phyloP scores from a whole-genome alignment of 1,140 invertebrate species.

The Heliconius melpomene region DNA sequence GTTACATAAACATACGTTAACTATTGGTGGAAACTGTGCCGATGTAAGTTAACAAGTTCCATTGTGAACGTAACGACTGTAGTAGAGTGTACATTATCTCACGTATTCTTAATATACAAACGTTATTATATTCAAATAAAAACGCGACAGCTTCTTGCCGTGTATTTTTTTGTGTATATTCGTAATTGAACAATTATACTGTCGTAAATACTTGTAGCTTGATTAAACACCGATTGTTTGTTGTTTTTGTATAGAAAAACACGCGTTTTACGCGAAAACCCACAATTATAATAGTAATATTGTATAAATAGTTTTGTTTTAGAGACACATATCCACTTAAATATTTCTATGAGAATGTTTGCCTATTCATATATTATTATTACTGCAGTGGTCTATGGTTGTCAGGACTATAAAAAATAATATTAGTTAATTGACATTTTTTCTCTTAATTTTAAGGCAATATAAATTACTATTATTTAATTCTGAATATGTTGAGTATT shows the following conservation, averaged over 20 bases:
- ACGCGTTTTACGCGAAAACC: neutral
- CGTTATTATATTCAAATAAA: slow-evolving; percentile 20
- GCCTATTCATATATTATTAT: neutral
- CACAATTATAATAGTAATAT: neutral
- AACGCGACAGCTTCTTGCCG: slow-evolving; percentile 17
- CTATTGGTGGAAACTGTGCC: slow-evolving; percentile 57
- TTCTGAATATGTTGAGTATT: neutral
- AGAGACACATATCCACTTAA: neutral
- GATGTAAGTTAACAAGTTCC: slow-evolving; percentile 48
- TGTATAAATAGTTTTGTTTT: neutral
- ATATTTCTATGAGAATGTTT: neutral
- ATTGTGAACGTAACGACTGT: slow-evolving; percentile 46
- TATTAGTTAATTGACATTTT: neutral
- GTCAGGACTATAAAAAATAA: no score
- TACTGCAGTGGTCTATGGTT: neutral
- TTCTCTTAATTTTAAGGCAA: neutral
- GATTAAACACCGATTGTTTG: neutral
- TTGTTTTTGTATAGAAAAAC: neutral
- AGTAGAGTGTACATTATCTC: slow-evolving; percentile 42
- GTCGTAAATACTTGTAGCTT: neutral
- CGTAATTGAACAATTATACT: slow-evolving; percentile 33
- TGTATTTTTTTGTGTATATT: slow-evolving; percentile 24
- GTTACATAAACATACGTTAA: slow-evolving; percentile 57
- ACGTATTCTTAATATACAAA: slow-evolving; percentile 34
- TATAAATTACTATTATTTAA: no score